A percentile compares a stretch with the other conserved stretches of the same genome.
These are phyloP conservation scores for Philypnodon macrostomus DNA, from an alignment of 2,797 vertebrate genomes.

Conservation along the genomic window DNA sequence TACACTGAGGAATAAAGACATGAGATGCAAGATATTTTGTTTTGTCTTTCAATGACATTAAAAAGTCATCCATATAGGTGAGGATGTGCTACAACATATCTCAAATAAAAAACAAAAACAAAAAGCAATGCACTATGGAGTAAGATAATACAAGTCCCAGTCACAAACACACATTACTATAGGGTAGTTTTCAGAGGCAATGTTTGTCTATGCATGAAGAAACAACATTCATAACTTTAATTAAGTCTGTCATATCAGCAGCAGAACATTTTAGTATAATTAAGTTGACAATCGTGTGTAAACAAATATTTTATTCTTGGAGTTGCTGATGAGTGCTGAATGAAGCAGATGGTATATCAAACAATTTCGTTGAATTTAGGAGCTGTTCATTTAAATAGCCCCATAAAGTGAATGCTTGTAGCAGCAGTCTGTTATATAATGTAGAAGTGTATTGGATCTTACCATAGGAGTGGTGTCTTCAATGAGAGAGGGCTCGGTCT, in stretches of 20 bases:
- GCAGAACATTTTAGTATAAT: slow-evolving; percentile 6
- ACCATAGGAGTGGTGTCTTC: slow-evolving; percentile 50
- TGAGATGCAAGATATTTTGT: no score
- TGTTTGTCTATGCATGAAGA: not conserved
- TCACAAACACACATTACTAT: not conserved
- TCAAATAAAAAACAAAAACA: no score
- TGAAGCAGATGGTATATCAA: slow-evolving; percentile 8
- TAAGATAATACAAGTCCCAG: not conserved
- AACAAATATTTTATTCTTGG: slow-evolving; percentile 14
- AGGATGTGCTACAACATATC: no score
- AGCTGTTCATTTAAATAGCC: no score
- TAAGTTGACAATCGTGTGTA: slow-evolving; percentile 11
- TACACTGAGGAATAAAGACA: not conserved
- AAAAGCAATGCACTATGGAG: no score
- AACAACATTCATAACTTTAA: slow-evolving; percentile 3
- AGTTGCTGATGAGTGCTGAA: slow-evolving; percentile 6
- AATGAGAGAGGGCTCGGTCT: slow-evolving; percentile 36
- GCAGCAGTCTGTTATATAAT: not conserved
- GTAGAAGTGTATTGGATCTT: slow-evolving; percentile 20
- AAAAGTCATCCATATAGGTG: not conserved
- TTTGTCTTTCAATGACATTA: not conserved
- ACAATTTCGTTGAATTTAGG: slow-evolving; percentile 6
- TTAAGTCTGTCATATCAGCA: not conserved
- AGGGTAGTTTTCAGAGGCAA: slow-evolving; percentile 2
- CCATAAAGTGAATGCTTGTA: no score